Evolutionary conservation across 2,113 vertebrate genomes (phyloP), one percentile per base, ranked within the genome.

Genomic region (Tachuris rubrigastra): DNA sequence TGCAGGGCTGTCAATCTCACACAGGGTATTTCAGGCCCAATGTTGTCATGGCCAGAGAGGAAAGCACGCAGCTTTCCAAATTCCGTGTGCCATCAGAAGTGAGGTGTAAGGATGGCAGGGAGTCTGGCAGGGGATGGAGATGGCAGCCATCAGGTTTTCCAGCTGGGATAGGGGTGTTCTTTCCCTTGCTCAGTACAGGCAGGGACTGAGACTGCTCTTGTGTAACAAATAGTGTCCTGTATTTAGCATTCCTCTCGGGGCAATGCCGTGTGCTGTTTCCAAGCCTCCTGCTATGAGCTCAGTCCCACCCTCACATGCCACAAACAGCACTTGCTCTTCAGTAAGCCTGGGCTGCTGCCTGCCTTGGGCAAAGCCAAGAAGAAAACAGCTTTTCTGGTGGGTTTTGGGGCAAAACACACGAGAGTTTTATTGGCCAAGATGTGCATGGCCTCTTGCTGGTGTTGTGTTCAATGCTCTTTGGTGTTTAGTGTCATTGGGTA

Each of bases 261-360:
- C 5, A 4, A 23, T 58, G 53, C 35, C 1, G 2, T 0, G 0
- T 2, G 18, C 28, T n/a, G 0, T 60, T 52, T 52, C 59, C 27
- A 0, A 0, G 3, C 15, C 24, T 76, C 28, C 31, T 31, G 4
- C 42, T 81, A 41, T 46, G 47, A 83, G 59, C 59, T 86, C 37
- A 5, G 17, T 52, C n/a, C 44, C 35, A 90, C 33, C 35, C 11
- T 14, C 7, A 2, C 0, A 1, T 19, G 14, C 22, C 35, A 9
- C 18, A 50, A 53, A 37, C 25, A 1, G 1, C 41, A 37, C 3
- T 7, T 42, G n/a, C 46, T 28, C 20, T 7, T 5, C 56, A 42
- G 42, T 12, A 21, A 87, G 30, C 55, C 16, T 9, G 58, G 27
- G 33, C 37, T 71, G 19, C 73, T 87, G 65, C 39, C 81, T 76